Evolutionary conservation across 1,140 invertebrate genomes (phyloP).

Genomic region (Achroia grisella): DNA sequence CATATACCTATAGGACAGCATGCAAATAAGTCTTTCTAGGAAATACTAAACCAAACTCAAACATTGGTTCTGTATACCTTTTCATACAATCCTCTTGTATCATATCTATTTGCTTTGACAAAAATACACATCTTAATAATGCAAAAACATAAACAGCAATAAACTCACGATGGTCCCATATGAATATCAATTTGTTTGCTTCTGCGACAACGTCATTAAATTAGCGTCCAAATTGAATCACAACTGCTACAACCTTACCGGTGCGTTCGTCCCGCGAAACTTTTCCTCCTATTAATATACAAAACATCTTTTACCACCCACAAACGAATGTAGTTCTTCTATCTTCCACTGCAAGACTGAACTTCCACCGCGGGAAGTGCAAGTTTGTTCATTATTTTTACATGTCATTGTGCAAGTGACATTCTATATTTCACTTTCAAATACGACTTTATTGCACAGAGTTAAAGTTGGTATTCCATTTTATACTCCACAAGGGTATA

Average conservation of each 20-base stretch:
- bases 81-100: too few species aligned
- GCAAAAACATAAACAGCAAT: slow-evolving; percentile 52
- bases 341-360: slow-evolving; percentile 33
- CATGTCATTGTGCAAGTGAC: slow-evolving; percentile 72
- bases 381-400: slow-evolving; percentile 74
- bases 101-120: too few species aligned
- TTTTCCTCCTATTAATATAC: slow-evolving; percentile 72
- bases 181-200: slow-evolving; percentile 71
- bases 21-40: too few species aligned
- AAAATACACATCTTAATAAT: slow-evolving; percentile 5
- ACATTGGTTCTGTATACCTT: too few species aligned
- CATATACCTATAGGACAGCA: too few species aligned
- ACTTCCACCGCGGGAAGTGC: slow-evolving; percentile 32
- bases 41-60: too few species aligned
- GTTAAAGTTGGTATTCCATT: slow-evolving; percentile 48
- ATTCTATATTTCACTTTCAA: slow-evolving; percentile 26
- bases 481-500: slow-evolving; percentile 44
- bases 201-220: slow-evolving; percentile 67
- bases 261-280: slow-evolving; percentile 63
- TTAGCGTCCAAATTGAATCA: slow-evolving; percentile 73
- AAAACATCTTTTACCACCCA: slow-evolving; percentile 49
- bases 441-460: slow-evolving; percentile 33
- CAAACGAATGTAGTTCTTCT: slow-evolving; percentile 42
- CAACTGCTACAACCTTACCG: slow-evolving; percentile 68
- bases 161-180: slow-evolving; percentile 61